Conservation (phyloP, 2,113 vertebrate species). For the Festucalex cinctus region DNA sequence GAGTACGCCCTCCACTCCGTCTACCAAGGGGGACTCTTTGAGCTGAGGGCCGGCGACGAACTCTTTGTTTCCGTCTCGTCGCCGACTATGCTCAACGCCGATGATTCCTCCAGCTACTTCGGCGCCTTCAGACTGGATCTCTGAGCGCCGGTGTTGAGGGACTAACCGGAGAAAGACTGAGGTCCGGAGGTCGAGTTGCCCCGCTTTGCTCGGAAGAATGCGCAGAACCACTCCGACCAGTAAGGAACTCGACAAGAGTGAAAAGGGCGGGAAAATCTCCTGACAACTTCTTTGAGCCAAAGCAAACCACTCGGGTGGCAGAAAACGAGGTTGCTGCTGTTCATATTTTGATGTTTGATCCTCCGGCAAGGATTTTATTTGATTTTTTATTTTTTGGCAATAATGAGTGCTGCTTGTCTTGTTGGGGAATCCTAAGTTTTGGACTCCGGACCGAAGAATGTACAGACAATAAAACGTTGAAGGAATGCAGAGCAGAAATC, state of each 20-base stretch:
- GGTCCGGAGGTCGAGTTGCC: slow-evolving; percentile 52
- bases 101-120: slow-evolving; percentile 81
- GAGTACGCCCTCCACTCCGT: slow-evolving; percentile 84
- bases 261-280: slow-evolving; percentile 10
- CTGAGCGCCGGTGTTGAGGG: slow-evolving; percentile 45
- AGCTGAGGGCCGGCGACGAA: slow-evolving; percentile 79
- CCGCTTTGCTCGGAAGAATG: slow-evolving; percentile 15
- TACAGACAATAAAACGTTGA: slow-evolving; percentile 34
- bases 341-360: slow-evolving; percentile 23
- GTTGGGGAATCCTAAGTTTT: slow-evolving; percentile 19
- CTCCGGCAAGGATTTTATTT: slow-evolving; percentile 1
- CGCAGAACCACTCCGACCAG: slow-evolving; percentile 14
- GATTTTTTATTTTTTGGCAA: slow-evolving; percentile 8
- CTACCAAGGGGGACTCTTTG: slow-evolving; percentile 85
- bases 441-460: slow-evolving; percentile 59
- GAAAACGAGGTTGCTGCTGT: slow-evolving; percentile 25
- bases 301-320: slow-evolving; percentile 12
- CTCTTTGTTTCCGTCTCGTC: slow-evolving; percentile 86
- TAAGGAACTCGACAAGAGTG: slow-evolving; percentile 16
- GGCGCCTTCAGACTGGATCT: slow-evolving; percentile 82
- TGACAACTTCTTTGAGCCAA: slow-evolving; percentile 21
- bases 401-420: neutral
- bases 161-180: neutral
- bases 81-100: slow-evolving; percentile 73
- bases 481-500: slow-evolving; percentile 8